These are phyloP conservation scores for Dicerorhinus sumatrensis DNA, from an alignment of 2,113 vertebrate genomes.

Conservation along the genomic window DNA sequence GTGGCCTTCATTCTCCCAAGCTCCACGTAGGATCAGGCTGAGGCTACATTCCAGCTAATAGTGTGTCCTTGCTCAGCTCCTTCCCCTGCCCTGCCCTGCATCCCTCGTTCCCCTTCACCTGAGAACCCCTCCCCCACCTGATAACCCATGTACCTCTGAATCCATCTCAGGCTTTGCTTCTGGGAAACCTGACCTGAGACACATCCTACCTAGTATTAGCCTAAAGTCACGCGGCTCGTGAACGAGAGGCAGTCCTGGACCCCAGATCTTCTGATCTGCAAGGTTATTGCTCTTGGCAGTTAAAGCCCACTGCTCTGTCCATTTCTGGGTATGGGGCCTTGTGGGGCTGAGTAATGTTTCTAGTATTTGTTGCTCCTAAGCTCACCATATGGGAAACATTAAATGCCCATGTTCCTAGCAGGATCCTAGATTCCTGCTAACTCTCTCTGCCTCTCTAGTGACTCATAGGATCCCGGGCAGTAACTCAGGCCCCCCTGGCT, in stretches of 20 bases:
- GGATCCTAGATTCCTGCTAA: neutral
- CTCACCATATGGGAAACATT: neutral
- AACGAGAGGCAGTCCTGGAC: neutral
- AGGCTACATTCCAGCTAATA: neutral
- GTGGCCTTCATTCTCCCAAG: neutral
- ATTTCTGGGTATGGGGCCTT: neutral
- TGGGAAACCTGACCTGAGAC: neutral
- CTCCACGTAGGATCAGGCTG: neutral
- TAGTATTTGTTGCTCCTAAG: neutral
- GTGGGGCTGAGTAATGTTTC: neutral
- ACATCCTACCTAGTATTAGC: neutral
- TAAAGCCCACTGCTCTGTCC: neutral
- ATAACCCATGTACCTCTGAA: neutral
- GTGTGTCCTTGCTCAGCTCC: neutral
- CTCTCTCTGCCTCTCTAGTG: neutral
- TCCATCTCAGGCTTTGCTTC: neutral
- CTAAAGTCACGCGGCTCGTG: neutral
- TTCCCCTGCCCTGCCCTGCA: neutral
- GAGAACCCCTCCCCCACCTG: rapidly evolving
- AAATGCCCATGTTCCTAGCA: neutral
- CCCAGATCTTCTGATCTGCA: neutral
- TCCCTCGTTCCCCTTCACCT: neutral
- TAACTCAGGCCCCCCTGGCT: neutral
- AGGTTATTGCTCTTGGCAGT: neutral
- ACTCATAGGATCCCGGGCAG: neutral